Evolutionary conservation across 2,888 invertebrate species (phyloP).

Genomic region (Pollenia amentaria): DNA sequence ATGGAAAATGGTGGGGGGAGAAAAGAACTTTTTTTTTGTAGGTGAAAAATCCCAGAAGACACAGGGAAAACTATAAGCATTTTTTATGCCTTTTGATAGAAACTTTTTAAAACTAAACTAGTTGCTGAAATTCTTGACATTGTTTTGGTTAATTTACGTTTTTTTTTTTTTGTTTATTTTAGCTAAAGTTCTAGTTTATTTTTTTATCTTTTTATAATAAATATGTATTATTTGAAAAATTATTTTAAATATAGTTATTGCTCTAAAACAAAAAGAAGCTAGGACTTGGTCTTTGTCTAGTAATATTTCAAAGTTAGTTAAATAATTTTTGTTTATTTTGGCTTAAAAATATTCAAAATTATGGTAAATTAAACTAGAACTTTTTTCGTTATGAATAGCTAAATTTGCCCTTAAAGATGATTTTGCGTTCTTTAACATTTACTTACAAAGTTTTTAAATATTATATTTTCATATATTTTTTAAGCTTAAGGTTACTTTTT

Average conservation of each 20-base stretch:
- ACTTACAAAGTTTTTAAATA: too few species aligned
- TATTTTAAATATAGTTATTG: slow-evolving; percentile 34
- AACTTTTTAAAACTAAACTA: neutral
- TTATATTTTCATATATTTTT: too few species aligned
- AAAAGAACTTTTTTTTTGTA: neutral
- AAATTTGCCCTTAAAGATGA: too few species aligned
- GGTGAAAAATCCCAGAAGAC: slow-evolving; percentile 10
- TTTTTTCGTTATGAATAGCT: too few species aligned
- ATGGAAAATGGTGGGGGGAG: neutral
- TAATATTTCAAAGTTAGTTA: too few species aligned
- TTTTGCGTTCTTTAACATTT: too few species aligned
- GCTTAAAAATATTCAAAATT: too few species aligned
- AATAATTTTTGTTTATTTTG: too few species aligned
- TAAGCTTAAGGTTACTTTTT: too few species aligned
- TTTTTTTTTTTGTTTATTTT: slow-evolving; percentile 19
- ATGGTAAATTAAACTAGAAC: too few species aligned
- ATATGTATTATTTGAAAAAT: slow-evolving; percentile 21
- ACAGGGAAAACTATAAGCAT: neutral
- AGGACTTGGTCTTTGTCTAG: neutral
- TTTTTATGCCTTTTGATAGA: neutral
- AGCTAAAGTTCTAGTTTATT: neutral
- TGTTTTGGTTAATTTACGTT: slow-evolving; percentile 17
- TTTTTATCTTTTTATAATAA: neutral
- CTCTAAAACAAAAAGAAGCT: neutral
- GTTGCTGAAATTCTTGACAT: neutral